Evolutionary conservation across 2,888 invertebrate genomes (phyloP), one percentile per base, ranked within the genome.

Genomic region (Oscheius sp.): DNA sequence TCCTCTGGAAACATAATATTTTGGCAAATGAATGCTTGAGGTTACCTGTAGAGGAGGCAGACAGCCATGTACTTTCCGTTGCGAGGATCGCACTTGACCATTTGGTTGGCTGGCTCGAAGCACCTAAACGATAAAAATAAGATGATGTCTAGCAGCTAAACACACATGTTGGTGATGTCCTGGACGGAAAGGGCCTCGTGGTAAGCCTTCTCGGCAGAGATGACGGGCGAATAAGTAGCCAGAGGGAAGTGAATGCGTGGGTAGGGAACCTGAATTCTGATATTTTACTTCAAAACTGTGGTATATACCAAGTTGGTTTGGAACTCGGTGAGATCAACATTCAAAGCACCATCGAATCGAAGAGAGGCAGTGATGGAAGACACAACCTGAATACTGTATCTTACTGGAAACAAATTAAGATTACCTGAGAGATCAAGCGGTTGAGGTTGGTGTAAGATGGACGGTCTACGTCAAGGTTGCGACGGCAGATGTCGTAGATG

Each of bases 101-200:
- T 94, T 91, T 95, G 95, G 90, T 94, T 94, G 84, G 93, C 93
- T 88, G 94, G 90, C 93, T 95, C 42, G 93, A 94, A 77, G 91
- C 96, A 94, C 57, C 95, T 94, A 90, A 95, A 95, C 4, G 7
- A 11, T 53, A 11, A 93, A 94, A 77, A 91, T 96, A 96, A 57
- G 95, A 95, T 93, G 88, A 95, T 94, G 87, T 93, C 93, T 88
- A 94, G 90, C 93, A 21, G 95, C 47, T 93, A 94, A 78, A 91
- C 96, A 96, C 57, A 94, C 58, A 95, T 94, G 90, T 90, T 95
- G 94, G 96, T 96, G 90, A 96, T 96, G 90, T 96, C 95, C 68
- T 72, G 86, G 21, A 90, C 83, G n/a, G 81, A 81, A 33, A 86
- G 78, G 50, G 79, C 75, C 74, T 86, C 84, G 76, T 86, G 86